Evolutionary conservation across 2,888 invertebrate genomes (phyloP), one percentile per base, ranked within the genome.

Genomic region (Ichneumoninae sp.): DNA sequence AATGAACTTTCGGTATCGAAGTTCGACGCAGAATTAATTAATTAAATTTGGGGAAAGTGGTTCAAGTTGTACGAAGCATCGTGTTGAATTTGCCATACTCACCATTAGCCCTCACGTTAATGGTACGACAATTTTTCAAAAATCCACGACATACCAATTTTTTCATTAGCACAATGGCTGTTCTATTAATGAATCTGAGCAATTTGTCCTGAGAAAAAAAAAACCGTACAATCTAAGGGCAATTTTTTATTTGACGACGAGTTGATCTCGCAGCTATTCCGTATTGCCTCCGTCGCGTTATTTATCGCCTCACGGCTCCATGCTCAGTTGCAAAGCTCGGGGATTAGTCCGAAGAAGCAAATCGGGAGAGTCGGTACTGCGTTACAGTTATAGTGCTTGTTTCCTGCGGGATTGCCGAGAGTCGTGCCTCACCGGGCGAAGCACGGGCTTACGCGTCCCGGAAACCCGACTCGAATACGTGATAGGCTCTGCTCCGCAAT

Each of bases 391-490:
- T 57, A 65, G 62, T 75, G 72, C 75, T 75, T 80, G 47, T 57
- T 68, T 74, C 57, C 57, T 50, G 30, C 33, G 16, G 44, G 52
- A 72, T 36, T 54, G 54, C 50, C 60, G n/a, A 62, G 26, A 40
- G 33, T 36, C 62, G 65, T n/a, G 30, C 30, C 52, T 70, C 62
- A 30, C 22, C 40, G 36, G 82, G 47, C 72, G 69, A 84, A 82
- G 86, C 86, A 78, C 81, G 30, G 82, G 87, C 84, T 87, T 87
- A 86, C 80, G 79, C 66, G 82, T 70, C 57, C 72, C 69, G 54
- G n/a, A 30, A 82, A 82, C 86, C 71, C 84, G 86, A 84, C 83
- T 79, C 85, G 85, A 85, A 82, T 83, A 57, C 80, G 75, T 30
- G 70, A 81, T 76, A 40, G 40, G 52, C 81, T 69, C n/a, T 33